phyloP scores from a whole-genome alignment of 2,113 vertebrate genomes.

The Ariopsis seemanni region DNA sequence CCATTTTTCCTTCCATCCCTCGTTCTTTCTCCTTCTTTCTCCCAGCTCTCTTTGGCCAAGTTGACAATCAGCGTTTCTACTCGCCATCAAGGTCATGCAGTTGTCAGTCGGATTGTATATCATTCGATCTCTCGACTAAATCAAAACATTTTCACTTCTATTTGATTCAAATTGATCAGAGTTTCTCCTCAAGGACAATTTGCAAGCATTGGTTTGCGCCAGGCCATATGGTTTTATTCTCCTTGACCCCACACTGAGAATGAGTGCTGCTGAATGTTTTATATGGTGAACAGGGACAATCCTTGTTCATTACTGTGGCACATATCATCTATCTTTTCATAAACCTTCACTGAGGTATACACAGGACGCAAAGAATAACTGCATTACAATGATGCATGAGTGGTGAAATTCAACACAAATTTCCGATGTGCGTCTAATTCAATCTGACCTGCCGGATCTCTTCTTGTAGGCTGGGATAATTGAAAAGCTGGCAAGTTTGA shows the following conservation, averaged over 20 bases:
- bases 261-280: background rate
- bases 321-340: background rate
- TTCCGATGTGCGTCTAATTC: background rate
- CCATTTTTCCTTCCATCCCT: background rate
- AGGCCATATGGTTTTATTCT: slow-evolving; percentile 7
- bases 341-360: background rate
- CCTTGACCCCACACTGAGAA: background rate
- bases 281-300: background rate
- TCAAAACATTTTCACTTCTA: background rate
- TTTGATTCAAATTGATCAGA: slow-evolving; percentile 10
- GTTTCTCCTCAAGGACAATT: slow-evolving; percentile 1
- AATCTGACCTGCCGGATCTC: background rate
- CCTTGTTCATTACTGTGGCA: slow-evolving; percentile 16
- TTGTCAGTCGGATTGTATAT: background rate
- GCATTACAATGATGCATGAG: slow-evolving; percentile 20
- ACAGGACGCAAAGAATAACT: background rate
- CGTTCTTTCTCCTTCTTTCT: background rate
- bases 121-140: slow-evolving; percentile 28
- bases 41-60: background rate
- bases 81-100: background rate
- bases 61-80: background rate
- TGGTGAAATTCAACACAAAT: slow-evolving; percentile 10
- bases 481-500: slow-evolving; percentile 20
- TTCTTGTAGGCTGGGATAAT: slow-evolving; percentile 18
- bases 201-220: background rate